These are phyloP conservation scores for Chaetodon auriga DNA, from an alignment of 2,113 vertebrate genomes.

Conservation along the genomic window DNA sequence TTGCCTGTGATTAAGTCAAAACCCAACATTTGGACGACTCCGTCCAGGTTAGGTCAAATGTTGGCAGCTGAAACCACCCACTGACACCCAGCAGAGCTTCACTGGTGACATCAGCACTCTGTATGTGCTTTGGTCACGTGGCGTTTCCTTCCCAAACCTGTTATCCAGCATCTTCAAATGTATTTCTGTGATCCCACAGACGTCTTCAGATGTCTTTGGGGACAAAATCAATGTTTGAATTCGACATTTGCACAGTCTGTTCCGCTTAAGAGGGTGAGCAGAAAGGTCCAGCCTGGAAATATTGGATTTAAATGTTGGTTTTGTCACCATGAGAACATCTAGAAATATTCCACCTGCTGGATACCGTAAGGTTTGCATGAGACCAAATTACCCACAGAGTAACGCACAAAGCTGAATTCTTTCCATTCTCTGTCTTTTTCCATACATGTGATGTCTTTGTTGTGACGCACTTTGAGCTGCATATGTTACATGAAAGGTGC, in stretches of 20 bases:
- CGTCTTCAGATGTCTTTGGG: not conserved
- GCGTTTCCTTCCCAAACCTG: not conserved
- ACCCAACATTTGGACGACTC: no score
- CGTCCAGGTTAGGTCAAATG: slow-evolving; percentile 11
- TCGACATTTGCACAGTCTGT: not conserved
- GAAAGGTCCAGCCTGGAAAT: not conserved
- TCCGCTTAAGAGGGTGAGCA: not conserved
- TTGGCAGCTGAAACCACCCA: not conserved
- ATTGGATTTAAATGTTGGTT: not conserved
- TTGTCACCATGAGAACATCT: not conserved
- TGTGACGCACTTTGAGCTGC: no score
- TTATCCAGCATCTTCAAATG: not conserved
- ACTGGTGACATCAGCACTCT: no score
- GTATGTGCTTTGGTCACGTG: no score
- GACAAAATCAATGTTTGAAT: not conserved
- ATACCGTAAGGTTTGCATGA: not conserved
- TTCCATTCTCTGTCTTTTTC: no score
- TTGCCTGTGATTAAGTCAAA: no score
- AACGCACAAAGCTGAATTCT: no score
- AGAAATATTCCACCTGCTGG: not conserved
- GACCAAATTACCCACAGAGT: not conserved
- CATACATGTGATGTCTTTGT: no score
- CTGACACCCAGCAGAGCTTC: no score
- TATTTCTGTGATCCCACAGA: not conserved
- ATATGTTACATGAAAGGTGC: no score